These are phyloP conservation scores for Acronicta alni DNA, from an alignment of 2,888 invertebrate species.

Conservation along the genomic window DNA sequence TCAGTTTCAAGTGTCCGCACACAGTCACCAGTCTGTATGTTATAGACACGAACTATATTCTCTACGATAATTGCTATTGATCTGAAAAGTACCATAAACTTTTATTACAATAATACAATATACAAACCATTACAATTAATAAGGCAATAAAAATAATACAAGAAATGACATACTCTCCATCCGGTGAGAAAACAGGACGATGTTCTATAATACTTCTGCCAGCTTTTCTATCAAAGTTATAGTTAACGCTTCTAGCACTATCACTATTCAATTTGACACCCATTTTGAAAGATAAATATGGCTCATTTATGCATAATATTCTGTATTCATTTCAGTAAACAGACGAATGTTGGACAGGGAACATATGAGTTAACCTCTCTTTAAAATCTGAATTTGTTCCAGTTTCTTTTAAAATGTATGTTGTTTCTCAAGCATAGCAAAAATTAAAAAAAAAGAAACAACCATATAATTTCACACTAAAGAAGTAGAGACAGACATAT, in stretches of 20 bases:
- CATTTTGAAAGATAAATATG: constrained; percentile 65
- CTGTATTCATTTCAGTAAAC: constrained; percentile 25
- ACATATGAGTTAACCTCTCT: constrained; percentile 76
- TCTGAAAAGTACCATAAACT: constrained; percentile 64
- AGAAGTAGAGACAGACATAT: constrained; percentile 1
- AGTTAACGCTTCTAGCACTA: constrained; percentile 61
- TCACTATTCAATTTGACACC: constrained; percentile 66
- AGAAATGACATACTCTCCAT: constrained; percentile 79
- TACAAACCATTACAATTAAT: neutral
- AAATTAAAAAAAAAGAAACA: neutral
- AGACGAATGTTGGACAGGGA: constrained; percentile 20
- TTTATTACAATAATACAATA: too few species aligned
- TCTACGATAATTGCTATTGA: constrained; percentile 82
- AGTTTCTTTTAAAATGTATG: too few species aligned
- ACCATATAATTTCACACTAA: neutral
- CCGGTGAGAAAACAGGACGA: constrained; percentile 82
- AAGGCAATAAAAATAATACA: neutral
- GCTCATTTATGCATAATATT: constrained; percentile 20
- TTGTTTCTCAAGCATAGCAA: neutral
- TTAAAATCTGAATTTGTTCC: neutral
- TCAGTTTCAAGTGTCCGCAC: constrained; percentile 81
- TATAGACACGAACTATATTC: constrained; percentile 81
- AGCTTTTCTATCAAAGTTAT: constrained; percentile 80
- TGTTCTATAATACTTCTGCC: constrained; percentile 85
- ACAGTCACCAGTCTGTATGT: constrained; percentile 82